Percentiles rank a stretch among this genome's conserved stretches.
phyloP scores from a whole-genome alignment of 2,113 vertebrate genomes.

The Sula dactylatra region DNA sequence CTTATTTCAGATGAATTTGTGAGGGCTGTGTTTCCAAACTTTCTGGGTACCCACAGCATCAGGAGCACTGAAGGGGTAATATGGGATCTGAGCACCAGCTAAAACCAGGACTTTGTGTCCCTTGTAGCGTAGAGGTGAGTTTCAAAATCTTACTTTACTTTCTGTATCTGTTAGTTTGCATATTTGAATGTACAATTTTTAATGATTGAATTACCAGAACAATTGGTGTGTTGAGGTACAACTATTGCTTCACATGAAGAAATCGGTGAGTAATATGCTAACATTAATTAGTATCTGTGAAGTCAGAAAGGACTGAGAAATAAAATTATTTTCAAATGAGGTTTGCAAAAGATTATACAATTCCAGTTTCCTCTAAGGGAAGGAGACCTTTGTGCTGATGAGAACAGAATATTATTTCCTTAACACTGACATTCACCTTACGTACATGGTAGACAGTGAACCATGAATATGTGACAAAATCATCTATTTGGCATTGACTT shows the following conservation, averaged over 20 bases:
- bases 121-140: not conserved
- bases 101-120: not conserved
- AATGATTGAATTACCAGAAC: not conserved
- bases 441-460: not conserved
- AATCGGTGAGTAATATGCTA: not conserved
- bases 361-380: not conserved
- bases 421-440: not conserved
- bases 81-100: not conserved
- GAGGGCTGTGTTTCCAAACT: not conserved
- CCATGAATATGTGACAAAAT: not conserved
- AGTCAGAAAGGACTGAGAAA: not conserved
- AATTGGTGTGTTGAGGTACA: not conserved
- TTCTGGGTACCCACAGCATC: not conserved
- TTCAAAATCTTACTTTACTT: not conserved
- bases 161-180: not conserved
- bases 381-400: not conserved
- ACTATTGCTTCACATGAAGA: not conserved
- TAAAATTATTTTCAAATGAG: not conserved
- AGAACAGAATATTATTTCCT: not conserved
- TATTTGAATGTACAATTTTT: not conserved
- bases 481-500: not conserved
- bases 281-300: not conserved
- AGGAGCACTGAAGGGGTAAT: not conserved
- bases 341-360: not conserved
- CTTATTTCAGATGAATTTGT: not conserved